A percentile compares a stretch with the other conserved stretches of the same genome.
Conservation (phyloP, 2,797 vertebrate species). For the Typhlichthys subterraneus region DNA sequence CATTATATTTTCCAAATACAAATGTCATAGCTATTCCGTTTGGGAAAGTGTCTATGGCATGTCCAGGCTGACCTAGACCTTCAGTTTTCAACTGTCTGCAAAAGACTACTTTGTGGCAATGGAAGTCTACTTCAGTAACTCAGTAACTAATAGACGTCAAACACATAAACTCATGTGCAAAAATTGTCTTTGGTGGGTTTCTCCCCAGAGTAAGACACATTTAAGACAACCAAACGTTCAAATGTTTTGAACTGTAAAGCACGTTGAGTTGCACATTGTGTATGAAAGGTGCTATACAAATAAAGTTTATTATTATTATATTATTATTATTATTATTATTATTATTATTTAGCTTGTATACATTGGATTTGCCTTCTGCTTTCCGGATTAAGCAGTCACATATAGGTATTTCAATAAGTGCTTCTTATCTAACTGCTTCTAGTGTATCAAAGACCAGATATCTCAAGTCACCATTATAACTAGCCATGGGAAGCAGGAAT, state of each 20-base stretch:
- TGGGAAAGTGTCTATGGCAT: no score
- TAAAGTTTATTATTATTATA: no score
- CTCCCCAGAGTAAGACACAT: slow-evolving; percentile 14
- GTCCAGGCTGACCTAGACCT: no score
- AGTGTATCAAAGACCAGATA: slow-evolving; percentile 7
- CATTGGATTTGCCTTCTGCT: slow-evolving; percentile 25
- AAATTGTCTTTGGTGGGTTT: slow-evolving; percentile 25
- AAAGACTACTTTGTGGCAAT: neutral
- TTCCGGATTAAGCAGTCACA: slow-evolving; percentile 21
- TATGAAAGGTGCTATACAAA: no score
- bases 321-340: no score
- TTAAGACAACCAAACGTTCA: no score
- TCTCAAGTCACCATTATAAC: slow-evolving; percentile 5
- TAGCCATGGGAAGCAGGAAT: neutral
- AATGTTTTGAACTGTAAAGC: no score
- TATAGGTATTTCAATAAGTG: slow-evolving; percentile 21
- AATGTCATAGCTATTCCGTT: no score
- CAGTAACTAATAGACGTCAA: slow-evolving; percentile 18
- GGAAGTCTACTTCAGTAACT: slow-evolving; percentile 1
- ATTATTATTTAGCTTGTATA: slow-evolving; percentile 30
- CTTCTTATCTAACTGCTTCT: slow-evolving; percentile 13
- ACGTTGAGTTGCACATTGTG: no score
- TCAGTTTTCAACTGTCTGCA: neutral
- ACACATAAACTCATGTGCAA: slow-evolving; percentile 25
- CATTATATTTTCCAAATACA: no score